Evolutionary conservation across 2,797 vertebrate genomes (phyloP).

Genomic region (Acrocephalus scirpaceus): DNA sequence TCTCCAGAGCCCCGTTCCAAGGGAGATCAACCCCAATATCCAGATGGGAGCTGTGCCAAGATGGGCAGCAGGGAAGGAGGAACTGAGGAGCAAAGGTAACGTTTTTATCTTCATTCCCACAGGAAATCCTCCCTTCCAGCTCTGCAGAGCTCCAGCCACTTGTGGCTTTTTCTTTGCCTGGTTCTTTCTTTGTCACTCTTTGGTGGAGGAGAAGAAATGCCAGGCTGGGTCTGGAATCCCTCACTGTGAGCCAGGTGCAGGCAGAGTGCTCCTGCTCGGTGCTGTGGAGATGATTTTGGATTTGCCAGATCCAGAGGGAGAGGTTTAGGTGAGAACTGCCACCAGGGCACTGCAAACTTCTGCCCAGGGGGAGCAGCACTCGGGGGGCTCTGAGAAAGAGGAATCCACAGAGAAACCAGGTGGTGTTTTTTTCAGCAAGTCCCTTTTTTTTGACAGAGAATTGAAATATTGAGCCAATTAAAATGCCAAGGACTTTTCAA

Average conservation of each 20-base stretch:
- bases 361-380: background rate
- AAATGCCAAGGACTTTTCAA: constrained; percentile 14
- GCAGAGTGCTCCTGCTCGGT: background rate
- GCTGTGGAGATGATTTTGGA: background rate
- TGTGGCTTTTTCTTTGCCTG: background rate
- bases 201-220: background rate
- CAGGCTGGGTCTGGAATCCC: background rate
- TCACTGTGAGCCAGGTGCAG: background rate
- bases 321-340: background rate
- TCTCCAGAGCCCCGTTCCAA: background rate
- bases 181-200: background rate
- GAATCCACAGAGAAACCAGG: background rate
- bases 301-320: background rate
- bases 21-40: accelerated
- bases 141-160: background rate
- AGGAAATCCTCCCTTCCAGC: background rate
- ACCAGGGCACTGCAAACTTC: background rate
- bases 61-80: background rate
- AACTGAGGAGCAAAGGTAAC: background rate
- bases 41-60: accelerated
- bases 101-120: background rate
- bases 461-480: constrained; percentile 4
- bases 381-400: background rate
- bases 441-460: background rate
- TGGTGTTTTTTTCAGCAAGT: background rate